Base-by-base conservation (phyloP, 2,113 vertebrate genomes). In the Pelvicachromis taeniatus region DNA sequence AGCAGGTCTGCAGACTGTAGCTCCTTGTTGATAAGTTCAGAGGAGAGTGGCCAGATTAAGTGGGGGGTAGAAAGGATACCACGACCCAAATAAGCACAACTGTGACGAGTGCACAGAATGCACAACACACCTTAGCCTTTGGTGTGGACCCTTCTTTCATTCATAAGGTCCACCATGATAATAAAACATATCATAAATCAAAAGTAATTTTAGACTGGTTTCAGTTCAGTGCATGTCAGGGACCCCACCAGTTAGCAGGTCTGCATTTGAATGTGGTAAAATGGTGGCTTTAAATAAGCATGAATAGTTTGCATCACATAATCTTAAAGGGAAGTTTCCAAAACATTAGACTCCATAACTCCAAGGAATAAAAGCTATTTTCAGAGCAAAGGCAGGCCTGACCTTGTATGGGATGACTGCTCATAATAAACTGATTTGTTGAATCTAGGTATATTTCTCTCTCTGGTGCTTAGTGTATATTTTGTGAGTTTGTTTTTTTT, bases 401-500 rank as follows among this genome's bases (percentile, higher is more conserved):
- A 52, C 10, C 26, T 31, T 52, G 45, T 33, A 33, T 75, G 17
- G 16, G 26, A 31, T 31, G 17, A 50, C 45, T 75, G 45, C 17
- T 52, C 0, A 50, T 75, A 50, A 52, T 73, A 29, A 58, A 58
- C 21, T 12, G 2, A 23, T 58, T 58, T 7, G 4, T 23, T 42
- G 6, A 56, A 16, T 56, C 35, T 42, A 38, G 26, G 75, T 55
- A 52, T 56, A 17, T 56, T 19, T 55, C 21, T 56, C 14, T 42
- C 54, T 79, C 70, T 50, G 23, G 26, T n/a, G 10, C 70, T 78
- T 21, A 11, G 33, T 26, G 17, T 52, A 42, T 54, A 54, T 53
- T 65, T 42, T 78, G 16, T 40, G n/a, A 26, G 16, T n/a, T n/a
- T n/a, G 4, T 0, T 0, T 63, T 63, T 38, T 19, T 26, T 23